Evolutionary conservation across 1,140 invertebrate genomes (phyloP).

Genomic region (Calliopsis andreniformis): DNA sequence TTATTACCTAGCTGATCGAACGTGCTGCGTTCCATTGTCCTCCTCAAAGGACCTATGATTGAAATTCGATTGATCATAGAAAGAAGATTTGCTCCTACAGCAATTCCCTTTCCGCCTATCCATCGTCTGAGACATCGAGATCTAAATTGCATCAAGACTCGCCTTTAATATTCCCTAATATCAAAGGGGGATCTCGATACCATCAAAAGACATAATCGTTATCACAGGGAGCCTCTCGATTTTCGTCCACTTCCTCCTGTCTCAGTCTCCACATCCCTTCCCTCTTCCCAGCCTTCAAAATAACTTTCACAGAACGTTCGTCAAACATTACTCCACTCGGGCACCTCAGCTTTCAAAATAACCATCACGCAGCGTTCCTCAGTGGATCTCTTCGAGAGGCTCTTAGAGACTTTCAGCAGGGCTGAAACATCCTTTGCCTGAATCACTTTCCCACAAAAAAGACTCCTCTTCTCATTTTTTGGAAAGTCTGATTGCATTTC

Average conservation of each 20-base stretch:
- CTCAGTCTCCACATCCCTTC: background rate
- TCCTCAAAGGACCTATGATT: constrained; percentile 51
- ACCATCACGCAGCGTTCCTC: background rate
- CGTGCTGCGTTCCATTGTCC: constrained; percentile 41
- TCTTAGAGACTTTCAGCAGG: background rate
- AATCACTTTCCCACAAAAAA: background rate
- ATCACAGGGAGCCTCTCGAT: no score
- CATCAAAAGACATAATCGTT: no score
- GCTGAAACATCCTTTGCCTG: background rate
- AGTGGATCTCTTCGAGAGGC: background rate
- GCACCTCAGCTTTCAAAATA: background rate
- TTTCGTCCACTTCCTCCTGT: no score
- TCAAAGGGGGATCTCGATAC: background rate
- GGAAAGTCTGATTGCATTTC: background rate
- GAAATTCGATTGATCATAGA: constrained; percentile 52
- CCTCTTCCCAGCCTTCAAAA: background rate
- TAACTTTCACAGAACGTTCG: background rate
- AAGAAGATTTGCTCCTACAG: background rate
- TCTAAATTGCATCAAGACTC: background rate
- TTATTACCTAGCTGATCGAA: constrained; percentile 59
- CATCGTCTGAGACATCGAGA: no score
- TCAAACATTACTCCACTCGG: background rate
- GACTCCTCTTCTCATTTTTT: background rate
- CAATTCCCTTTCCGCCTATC: background rate
- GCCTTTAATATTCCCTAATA: no score